These are phyloP conservation scores for Parnassius glacialis DNA, from an alignment of 2,888 invertebrate genomes.

Conservation along the genomic window DNA sequence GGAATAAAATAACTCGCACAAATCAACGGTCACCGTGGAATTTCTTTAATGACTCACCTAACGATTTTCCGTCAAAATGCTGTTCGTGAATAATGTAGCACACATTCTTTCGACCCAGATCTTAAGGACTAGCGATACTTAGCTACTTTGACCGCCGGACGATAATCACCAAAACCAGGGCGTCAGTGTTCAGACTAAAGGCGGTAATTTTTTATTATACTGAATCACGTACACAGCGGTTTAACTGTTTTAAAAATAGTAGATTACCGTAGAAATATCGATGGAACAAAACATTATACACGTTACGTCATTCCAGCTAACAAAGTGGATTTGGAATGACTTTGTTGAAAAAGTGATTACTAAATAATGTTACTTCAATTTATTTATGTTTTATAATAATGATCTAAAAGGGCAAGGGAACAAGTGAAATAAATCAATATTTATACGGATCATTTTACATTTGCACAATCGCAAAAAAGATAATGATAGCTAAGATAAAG, in stretches of 20 bases:
- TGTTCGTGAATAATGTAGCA: conserved; percentile 71
- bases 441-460: no score
- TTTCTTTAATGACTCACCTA: conserved; percentile 76
- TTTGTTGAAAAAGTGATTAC: neutral
- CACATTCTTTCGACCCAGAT: conserved; percentile 63
- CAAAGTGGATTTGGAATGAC: neutral
- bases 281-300: conserved; percentile 5
- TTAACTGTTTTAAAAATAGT: conserved; percentile 13
- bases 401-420: no score
- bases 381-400: no score
- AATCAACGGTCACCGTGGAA: conserved; percentile 35
- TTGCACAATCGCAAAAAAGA: no score
- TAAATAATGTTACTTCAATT: no score
- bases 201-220: conserved; percentile 50
- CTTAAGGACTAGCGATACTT: conserved; percentile 36
- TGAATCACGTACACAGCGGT: conserved; percentile 46
- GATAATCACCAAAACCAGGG: conserved; percentile 35
- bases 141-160: conserved; percentile 35
- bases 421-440: no score
- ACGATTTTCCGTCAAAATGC: conserved; percentile 74
- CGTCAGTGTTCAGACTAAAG: conserved; percentile 27
- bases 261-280: conserved; percentile 18
- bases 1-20: conserved; percentile 36
- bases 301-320: conserved; percentile 13
- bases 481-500: no score